Conservation (phyloP, 2,113 vertebrate species). For the Prunella fulvescens region DNA sequence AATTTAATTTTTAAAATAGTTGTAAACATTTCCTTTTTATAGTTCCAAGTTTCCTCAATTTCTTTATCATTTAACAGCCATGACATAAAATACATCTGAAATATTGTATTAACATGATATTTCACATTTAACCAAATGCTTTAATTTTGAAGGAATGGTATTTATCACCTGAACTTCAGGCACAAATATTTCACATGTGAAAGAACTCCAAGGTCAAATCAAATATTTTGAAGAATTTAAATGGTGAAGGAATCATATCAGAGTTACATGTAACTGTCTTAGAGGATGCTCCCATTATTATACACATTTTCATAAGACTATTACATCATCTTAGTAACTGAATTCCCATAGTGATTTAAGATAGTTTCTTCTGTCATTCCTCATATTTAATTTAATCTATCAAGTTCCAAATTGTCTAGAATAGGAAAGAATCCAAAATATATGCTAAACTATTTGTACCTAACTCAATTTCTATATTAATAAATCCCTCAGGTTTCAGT, state of each 20-base stretch:
- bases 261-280: background rate
- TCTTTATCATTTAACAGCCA: background rate
- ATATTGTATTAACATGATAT: background rate
- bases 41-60: background rate
- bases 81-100: background rate
- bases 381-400: slow-evolving; percentile 11
- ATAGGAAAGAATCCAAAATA: background rate
- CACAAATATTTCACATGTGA: background rate
- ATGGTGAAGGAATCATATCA: background rate
- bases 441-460: background rate
- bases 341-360: background rate
- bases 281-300: background rate
- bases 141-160: background rate
- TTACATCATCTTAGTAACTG: background rate
- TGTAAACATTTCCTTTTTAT: background rate
- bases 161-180: background rate
- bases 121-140: background rate
- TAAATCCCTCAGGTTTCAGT: background rate
- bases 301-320: background rate
- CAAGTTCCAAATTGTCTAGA: slow-evolving; percentile 22
- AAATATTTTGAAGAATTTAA: background rate
- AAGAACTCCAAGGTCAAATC: background rate
- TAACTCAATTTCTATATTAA: slow-evolving; percentile 1
- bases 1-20: background rate
- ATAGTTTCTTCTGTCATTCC: background rate